A percentile compares a stretch with the other conserved stretches of the same genome.
Conservation (phyloP, 2,113 vertebrate genomes). For the Nicator chloris region DNA sequence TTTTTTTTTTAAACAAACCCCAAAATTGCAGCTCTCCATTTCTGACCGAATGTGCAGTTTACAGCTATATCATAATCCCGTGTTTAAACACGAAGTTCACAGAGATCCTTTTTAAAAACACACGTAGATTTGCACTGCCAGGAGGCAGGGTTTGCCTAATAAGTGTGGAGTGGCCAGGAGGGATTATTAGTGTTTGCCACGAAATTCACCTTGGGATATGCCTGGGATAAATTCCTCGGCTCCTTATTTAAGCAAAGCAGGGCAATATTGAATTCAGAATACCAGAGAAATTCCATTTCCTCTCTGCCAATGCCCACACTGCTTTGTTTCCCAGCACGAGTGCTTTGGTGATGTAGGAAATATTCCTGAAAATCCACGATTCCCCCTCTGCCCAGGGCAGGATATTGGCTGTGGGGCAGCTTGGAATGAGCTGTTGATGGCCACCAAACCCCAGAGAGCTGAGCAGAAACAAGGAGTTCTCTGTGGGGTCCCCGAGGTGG, state of each 20-base stretch:
- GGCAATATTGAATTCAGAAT: constrained; percentile 3
- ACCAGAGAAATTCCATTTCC: background rate
- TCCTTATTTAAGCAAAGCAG: constrained; percentile 51
- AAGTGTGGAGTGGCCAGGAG: constrained; percentile 61
- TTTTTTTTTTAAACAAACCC: background rate
- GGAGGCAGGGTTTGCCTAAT: constrained; percentile 68
- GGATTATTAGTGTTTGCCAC: constrained; percentile 73
- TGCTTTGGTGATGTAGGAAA: background rate
- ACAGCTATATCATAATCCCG: background rate
- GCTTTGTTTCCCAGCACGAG: background rate
- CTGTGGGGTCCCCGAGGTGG: background rate
- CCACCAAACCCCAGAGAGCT: background rate
- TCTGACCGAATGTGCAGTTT: background rate
- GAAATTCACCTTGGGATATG: constrained; percentile 68
- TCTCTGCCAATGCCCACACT: background rate
- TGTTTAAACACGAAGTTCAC: constrained; percentile 33
- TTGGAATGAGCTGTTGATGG: background rate
- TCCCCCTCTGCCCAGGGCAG: background rate
- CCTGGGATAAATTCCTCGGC: constrained; percentile 61
- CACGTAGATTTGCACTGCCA: constrained; percentile 44
- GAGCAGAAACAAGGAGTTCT: background rate
- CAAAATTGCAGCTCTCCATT: background rate
- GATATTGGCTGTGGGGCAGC: background rate
- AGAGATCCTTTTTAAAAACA: constrained; percentile 29
- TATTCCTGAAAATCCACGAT: background rate